Evolutionary conservation across 1,140 invertebrate genomes (phyloP), one percentile per base, ranked within the genome.

Genomic region (Ceratina australensis): DNA sequence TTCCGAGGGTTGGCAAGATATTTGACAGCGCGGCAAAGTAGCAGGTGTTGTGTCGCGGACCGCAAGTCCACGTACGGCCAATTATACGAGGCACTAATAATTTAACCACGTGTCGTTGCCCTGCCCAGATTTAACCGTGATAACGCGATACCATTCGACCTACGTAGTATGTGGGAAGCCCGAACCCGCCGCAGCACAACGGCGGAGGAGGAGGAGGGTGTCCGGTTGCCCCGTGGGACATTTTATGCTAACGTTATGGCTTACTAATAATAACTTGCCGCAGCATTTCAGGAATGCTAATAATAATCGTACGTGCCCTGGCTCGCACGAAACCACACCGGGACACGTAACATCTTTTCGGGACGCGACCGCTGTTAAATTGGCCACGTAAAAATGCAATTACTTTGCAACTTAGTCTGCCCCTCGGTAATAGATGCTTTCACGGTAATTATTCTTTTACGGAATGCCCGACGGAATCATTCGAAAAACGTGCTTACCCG

Each of bases 81-180:
- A 90, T 90, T 90, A 90, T 87, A 89, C 83, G 81, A 85, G 63
- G 81, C 83, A 82, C 80, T 84, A 89, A 90, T 90, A 89, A 90
- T 89, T 90, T 87, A 89, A 86, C 86, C 71, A 74, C 78, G 73
- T 77, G 80, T 57, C 79, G 72, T 86, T 80, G 83, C 83, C 77
- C 85, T 83, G 81, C 54, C 79, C 69, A 87, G 87, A 89, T 89
- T 89, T 79, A 67, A 67, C 77, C 74, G 64, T 82, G 89, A 89
- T 90, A 90, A 89, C 81, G 64, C 26, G 20, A 59, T 64, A 65
- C n/a, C 78, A 33, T 57, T 72, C 78, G 56, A 78, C 72, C 67
- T 61, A n/a, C 47, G 57, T 77, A 5, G 71, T 75, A 22, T 77
- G 78, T 72, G 61, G 10, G 24, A 42, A 24, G 49, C 50, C 56